A percentile compares a stretch with the other conserved stretches of the same genome.
Evolutionary conservation across 2,797 vertebrate species (phyloP).

Genomic region (Champsocephalus gunnari): DNA sequence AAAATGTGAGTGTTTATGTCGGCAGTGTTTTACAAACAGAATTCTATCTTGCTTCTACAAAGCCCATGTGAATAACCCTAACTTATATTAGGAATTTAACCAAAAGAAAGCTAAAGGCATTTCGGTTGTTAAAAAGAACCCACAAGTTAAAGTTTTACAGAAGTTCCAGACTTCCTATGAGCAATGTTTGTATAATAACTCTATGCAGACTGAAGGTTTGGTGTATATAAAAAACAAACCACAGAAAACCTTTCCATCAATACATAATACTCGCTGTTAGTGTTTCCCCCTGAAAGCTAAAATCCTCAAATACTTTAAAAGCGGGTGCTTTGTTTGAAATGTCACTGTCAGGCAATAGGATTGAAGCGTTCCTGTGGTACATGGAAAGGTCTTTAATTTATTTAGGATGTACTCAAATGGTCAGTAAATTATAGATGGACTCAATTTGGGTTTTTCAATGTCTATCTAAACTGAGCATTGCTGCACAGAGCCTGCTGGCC

Average conservation of each 20-base stretch:
- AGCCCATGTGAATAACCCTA: neutral
- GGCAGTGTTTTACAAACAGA: neutral
- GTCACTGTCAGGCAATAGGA: neutral
- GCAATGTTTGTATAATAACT: too few species aligned
- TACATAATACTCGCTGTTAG: neutral
- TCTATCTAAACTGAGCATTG: constrained; percentile 14
- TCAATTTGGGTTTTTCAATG: constrained; percentile 12
- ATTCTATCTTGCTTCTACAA: neutral
- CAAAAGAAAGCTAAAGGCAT: neutral
- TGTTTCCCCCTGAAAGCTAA: neutral
- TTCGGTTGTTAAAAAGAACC: too few species aligned
- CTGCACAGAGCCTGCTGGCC: neutral
- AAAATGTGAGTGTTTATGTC: neutral
- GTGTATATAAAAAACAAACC: neutral
- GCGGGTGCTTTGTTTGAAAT: neutral
- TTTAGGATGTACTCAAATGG: constrained; percentile 21
- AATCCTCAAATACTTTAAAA: constrained; percentile 5
- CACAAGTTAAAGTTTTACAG: too few species aligned
- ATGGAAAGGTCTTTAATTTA: constrained; percentile 25
- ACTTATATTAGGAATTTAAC: constrained; percentile 3
- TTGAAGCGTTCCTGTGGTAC: constrained; percentile 4
- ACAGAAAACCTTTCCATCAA: too few species aligned
- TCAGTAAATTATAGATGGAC: constrained; percentile 30
- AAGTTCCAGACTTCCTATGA: too few species aligned
- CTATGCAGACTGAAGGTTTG: neutral